A percentile compares a stretch with the other conserved stretches of the same genome.
Evolutionary conservation across 2,113 vertebrate species (phyloP).

Genomic region (Laticauda laticaudata): DNA sequence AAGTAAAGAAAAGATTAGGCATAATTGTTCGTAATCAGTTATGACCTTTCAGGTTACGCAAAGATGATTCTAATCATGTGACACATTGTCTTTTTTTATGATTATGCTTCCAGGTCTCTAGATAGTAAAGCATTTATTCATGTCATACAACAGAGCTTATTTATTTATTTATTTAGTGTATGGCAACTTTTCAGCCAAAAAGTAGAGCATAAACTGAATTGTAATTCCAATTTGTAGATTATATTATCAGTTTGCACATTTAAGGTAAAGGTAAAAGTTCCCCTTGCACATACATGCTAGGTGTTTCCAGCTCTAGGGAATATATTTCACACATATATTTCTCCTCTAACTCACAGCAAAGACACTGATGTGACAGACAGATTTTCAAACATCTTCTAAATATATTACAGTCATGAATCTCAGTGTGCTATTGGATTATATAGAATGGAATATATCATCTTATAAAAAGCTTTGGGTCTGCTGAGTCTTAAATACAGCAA

Average conservation of each 20-base stretch:
- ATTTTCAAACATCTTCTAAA: background rate
- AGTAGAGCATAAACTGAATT: slow-evolving; percentile 45
- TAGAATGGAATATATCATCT: no score
- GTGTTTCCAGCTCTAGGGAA: no score
- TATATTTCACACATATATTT: no score
- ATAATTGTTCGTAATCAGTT: slow-evolving; percentile 44
- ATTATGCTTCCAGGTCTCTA: slow-evolving; percentile 23
- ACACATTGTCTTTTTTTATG: slow-evolving; percentile 41
- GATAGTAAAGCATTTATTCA: background rate
- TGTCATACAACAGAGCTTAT: background rate
- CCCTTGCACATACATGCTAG: no score
- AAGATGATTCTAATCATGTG: slow-evolving; percentile 33
- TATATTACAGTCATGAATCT: background rate
- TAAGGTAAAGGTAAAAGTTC: background rate
- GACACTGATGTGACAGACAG: background rate
- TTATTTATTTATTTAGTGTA: no score
- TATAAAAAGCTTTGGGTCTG: no score
- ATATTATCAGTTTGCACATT: slow-evolving; percentile 29
- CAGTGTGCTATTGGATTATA: no score
- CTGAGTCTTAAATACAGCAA: no score
- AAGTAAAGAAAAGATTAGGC: slow-evolving; percentile 42
- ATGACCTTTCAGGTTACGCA: slow-evolving; percentile 32
- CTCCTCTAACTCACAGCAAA: slow-evolving; percentile 18
- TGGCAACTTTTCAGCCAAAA: no score
- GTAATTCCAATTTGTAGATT: slow-evolving; percentile 36